Conservation (phyloP, 2,113 vertebrate species). For the Chascanopsetta lugubris region DNA sequence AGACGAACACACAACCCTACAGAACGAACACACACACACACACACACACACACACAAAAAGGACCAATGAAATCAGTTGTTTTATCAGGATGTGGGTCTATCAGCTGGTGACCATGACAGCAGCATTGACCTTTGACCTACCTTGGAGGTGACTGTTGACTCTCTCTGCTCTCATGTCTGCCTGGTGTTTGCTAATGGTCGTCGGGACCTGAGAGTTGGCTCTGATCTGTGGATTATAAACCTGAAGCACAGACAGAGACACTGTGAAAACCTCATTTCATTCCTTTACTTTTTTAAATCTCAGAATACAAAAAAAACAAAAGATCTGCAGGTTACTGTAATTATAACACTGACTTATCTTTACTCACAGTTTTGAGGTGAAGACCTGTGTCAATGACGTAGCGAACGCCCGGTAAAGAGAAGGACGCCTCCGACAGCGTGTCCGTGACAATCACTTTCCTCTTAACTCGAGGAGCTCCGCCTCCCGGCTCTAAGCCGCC, state of each 20-base stretch:
- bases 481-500: slow-evolving; percentile 19
- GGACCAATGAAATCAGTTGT: background rate
- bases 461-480: slow-evolving; percentile 45
- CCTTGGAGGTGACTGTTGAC: slow-evolving; percentile 81
- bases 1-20: slow-evolving; percentile 90
- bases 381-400: slow-evolving; percentile 89
- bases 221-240: slow-evolving; percentile 92
- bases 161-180: slow-evolving; percentile 84
- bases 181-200: slow-evolving; percentile 91
- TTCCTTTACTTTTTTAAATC: too few species aligned
- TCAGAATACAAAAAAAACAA: too few species aligned
- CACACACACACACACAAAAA: background rate
- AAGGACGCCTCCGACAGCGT: slow-evolving; percentile 89
- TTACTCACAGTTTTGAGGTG: slow-evolving; percentile 92
- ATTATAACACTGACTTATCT: too few species aligned
- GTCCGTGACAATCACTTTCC: slow-evolving; percentile 86
- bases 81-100: too few species aligned
- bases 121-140: slow-evolving; percentile 54
- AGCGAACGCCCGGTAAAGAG: slow-evolving; percentile 83
- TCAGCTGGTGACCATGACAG: background rate
- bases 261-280: background rate
- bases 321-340: too few species aligned
- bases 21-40: background rate
- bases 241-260: slow-evolving; percentile 71
- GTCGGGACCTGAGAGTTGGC: slow-evolving; percentile 90